A percentile compares a stretch with the other conserved stretches of the same genome.
Evolutionary conservation across 2,797 vertebrate genomes (phyloP).

Genomic region (Echeneis naucrates): DNA sequence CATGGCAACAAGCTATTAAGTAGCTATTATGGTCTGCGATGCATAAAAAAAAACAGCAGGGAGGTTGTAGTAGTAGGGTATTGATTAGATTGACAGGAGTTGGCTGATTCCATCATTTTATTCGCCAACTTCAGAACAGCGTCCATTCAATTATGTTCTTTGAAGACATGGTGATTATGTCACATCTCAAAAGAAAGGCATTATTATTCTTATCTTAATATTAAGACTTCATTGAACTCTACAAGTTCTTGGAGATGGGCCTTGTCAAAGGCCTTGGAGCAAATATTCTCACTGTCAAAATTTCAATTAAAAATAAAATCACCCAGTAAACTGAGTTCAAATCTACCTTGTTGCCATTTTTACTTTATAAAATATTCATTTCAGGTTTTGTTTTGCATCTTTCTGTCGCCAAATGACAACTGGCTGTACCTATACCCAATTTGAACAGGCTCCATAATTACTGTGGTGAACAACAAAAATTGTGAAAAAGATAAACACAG

Average conservation of each 20-base stretch:
- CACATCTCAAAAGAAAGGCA: slow-evolving; percentile 14
- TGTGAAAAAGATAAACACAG: background rate
- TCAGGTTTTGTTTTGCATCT: background rate
- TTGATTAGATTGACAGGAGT: background rate
- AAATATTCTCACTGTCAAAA: slow-evolving; percentile 10
- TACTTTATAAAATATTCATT: background rate
- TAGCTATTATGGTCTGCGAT: background rate
- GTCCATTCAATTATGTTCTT: background rate
- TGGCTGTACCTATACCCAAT: background rate
- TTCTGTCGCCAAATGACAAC: no score
- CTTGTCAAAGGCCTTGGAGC: background rate
- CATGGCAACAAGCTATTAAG: slow-evolving; percentile 25
- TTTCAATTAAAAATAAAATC: slow-evolving; percentile 4
- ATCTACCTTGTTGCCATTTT: background rate
- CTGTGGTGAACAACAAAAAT: background rate
- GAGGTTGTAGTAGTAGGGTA: background rate
- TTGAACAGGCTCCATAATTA: slow-evolving; percentile 14
- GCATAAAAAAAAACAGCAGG: background rate
- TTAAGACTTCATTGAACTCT: background rate
- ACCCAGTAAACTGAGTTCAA: background rate
- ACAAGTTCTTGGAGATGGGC: background rate
- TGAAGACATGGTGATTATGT: background rate
- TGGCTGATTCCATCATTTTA: background rate
- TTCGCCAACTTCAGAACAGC: background rate
- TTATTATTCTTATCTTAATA: slow-evolving; percentile 5